phyloP scores from a whole-genome alignment of 2,113 vertebrate species.

The Bubo blakistoni region DNA sequence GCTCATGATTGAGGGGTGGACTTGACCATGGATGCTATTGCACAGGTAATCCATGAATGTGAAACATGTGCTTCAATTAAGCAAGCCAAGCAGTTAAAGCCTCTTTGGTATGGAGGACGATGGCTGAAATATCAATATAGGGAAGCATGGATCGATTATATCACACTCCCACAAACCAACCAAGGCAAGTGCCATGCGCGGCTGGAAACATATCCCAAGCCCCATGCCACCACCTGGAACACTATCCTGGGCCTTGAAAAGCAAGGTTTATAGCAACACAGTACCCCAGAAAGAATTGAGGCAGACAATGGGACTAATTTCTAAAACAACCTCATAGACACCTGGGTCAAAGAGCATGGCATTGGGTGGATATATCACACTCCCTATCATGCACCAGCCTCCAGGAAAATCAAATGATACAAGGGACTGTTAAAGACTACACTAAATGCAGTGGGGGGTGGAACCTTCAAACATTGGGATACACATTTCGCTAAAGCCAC shows the following conservation, averaged over 20 bases:
- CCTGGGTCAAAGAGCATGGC: too few relatives aligned
- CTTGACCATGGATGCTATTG: too few relatives aligned
- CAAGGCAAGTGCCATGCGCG: background rate
- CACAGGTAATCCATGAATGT: too few relatives aligned
- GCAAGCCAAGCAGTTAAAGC: too few relatives aligned
- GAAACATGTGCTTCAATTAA: too few relatives aligned
- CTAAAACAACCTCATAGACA: too few relatives aligned
- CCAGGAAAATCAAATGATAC: background rate
- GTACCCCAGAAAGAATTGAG: too few relatives aligned
- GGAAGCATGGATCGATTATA: background rate
- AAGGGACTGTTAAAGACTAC: background rate
- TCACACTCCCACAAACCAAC: background rate
- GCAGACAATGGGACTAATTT: background rate
- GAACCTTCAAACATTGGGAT: background rate
- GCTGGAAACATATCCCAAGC: background rate
- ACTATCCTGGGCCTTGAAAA: background rate
- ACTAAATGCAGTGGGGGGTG: background rate
- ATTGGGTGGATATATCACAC: too few relatives aligned
- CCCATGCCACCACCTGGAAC: background rate
- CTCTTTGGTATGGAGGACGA: too few relatives aligned
- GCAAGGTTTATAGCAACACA: background rate
- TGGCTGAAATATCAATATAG: background rate
- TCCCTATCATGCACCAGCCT: too few relatives aligned
- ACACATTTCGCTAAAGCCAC: background rate
- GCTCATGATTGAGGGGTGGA: too few relatives aligned